These are phyloP conservation scores for Tyrophagus putrescentiae DNA, from an alignment of 1,140 invertebrate genomes.

Conservation along the genomic window DNA sequence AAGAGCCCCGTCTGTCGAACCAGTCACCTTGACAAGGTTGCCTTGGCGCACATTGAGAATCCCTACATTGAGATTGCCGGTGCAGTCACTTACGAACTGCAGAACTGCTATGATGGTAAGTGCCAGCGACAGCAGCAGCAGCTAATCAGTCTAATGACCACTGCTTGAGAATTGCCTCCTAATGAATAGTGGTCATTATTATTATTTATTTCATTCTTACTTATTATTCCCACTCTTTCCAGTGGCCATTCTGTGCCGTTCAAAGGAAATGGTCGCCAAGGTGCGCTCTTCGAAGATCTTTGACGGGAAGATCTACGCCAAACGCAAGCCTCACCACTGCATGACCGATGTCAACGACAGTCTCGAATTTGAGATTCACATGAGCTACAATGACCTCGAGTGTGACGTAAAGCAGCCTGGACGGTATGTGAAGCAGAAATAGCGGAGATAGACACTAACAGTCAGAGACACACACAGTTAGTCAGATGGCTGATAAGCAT, in stretches of 20 bases:
- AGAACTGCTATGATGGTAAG: slow-evolving; percentile 67
- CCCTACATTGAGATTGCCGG: slow-evolving; percentile 75
- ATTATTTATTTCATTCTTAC: neutral
- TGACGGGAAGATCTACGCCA: slow-evolving; percentile 84
- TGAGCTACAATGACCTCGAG: slow-evolving; percentile 29
- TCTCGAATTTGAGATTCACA: slow-evolving; percentile 28
- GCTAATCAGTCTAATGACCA: neutral
- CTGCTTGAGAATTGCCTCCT: neutral
- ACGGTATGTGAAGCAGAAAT: no score
- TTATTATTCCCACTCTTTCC: slow-evolving; percentile 6
- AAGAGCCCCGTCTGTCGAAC: slow-evolving; percentile 77
- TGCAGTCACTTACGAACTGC: slow-evolving; percentile 65
- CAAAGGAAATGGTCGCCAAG: slow-evolving; percentile 76
- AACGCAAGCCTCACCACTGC: slow-evolving; percentile 77
- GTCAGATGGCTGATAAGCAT: no score
- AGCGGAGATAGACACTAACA: no score
- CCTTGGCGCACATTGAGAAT: slow-evolving; percentile 64
- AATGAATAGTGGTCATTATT: neutral
- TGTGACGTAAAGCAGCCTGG: slow-evolving; percentile 28
- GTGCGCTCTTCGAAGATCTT: slow-evolving; percentile 81
- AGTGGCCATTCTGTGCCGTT: slow-evolving; percentile 41
- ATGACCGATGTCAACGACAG: slow-evolving; percentile 47
- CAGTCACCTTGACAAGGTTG: slow-evolving; percentile 72
- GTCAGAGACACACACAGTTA: no score
- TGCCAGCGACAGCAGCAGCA: slow-evolving; percentile 2